phyloP scores from a whole-genome alignment of 2,888 invertebrate genomes.

The Melanargia galathea region DNA sequence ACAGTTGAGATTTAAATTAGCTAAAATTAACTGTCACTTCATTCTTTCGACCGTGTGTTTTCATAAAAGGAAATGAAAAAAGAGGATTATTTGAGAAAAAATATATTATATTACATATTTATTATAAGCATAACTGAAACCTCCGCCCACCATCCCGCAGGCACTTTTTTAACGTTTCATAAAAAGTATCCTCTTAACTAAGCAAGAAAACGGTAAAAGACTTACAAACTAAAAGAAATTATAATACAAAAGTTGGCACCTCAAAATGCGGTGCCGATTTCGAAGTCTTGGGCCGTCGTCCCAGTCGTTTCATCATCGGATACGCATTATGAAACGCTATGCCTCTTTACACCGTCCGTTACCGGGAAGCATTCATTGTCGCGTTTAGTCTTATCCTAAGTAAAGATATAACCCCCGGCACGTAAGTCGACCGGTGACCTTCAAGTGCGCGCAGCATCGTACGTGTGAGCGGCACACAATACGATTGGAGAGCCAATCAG shows the following conservation, averaged over 20 bases:
- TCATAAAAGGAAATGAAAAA: constrained; percentile 44
- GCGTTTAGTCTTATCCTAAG: constrained; percentile 63
- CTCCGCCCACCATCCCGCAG: constrained; percentile 64
- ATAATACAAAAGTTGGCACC: constrained; percentile 72
- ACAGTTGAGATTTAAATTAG: not conserved
- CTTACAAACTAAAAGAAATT: constrained; percentile 70
- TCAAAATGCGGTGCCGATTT: constrained; percentile 44
- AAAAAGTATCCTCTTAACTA: constrained; percentile 64
- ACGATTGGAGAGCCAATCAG: no score
- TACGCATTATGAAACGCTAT: constrained; percentile 75
- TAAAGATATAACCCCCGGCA: no score
- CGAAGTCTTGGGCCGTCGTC: constrained; percentile 63
- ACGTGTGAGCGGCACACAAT: no score
- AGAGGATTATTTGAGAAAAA: constrained; percentile 56
- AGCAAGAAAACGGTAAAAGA: constrained; percentile 56
- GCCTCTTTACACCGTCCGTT: constrained; percentile 50
- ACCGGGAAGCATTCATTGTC: constrained; percentile 60
- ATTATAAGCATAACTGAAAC: constrained; percentile 63
- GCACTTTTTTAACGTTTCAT: constrained; percentile 72
- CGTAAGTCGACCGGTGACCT: no score
- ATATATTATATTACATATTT: constrained; percentile 59
- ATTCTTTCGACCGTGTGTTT: not conserved
- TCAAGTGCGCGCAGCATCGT: no score
- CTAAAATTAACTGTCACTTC: not conserved
- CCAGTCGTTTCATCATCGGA: constrained; percentile 46